Base-by-base conservation (phyloP, 2,888 invertebrate genomes). In the Orthonychiurus folsomi region DNA sequence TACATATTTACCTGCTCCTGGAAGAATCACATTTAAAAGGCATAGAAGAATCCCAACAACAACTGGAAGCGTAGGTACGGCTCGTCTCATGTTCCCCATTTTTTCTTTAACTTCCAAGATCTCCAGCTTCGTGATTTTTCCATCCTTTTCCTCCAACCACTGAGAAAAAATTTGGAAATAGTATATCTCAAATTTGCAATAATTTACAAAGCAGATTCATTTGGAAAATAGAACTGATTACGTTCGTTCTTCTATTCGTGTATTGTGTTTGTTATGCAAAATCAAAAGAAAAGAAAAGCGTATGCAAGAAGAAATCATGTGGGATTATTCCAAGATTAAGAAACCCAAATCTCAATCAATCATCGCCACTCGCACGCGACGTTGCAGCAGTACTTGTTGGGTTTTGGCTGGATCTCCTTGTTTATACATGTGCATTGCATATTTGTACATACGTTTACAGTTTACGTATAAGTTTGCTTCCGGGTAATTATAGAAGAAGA, bases 51-150 rank as follows among this genome's bases (percentile, higher is more conserved):
- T 61, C n/a, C 70, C 72, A 27, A 72, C 53, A 50, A 60, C 62
- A 20, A 69, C 50, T 5, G 70, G 70, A 20, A 72, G 65, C n/a
- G 68, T 67, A 5, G 72, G 72, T 3, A 72, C 72, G 20, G 72
- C 69, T 65, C 52, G 67, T 59, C 72, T 48, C 25, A 72, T 56
- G 12, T 59, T 59, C 5, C 70, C 69, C 68, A 72, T 70, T 66
- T 70, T 72, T 52, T 72, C 67, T 24, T 63, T 66, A 12, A 72
- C 70, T 61, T 69, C 69, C 50, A 72, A 24, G 12, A 72, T 63
- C 57, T 72, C 72, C 65, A 72, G 61, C 58, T 65, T 66, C 5
- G 70, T 72, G 9, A 70, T 58, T 54, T 70, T 70, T 20, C 72
- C 72, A 66, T 72, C 70, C 57, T 70, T 70, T 21, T 68, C 72